Evolutionary conservation across 2,888 invertebrate genomes (phyloP), one percentile per base, ranked within the genome.

Genomic region (Kuschelorhynchus macadamiae): DNA sequence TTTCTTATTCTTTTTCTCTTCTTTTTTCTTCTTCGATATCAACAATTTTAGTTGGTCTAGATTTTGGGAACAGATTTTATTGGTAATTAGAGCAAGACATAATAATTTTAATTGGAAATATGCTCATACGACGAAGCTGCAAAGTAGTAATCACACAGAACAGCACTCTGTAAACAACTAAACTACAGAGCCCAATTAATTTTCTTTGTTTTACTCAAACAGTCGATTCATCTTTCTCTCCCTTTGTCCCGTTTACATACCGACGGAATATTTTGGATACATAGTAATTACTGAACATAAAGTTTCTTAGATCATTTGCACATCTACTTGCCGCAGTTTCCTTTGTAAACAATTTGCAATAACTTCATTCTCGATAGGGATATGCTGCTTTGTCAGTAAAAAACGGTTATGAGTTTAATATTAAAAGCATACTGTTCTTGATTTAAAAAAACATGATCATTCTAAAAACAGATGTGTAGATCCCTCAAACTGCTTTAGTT

Each of bases 181-280:
- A 55, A 55, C 41, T 20, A 39, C 55, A 12, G 20, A 20, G 21
- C 55, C 41, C 55, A 41, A 55, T 55, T 55, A 39, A 55, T 55
- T 55, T 55, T 55, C 55, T 55, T 39, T 36, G 41, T 20, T 41
- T 39, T 55, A 20, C 55, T 21, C 41, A 41, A 41, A 55, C 41
- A 41, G 55, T 55, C 55, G 12, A 55, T 55, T 55, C 41, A 53
- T 39, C 55, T 53, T 21, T 33, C 49, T 50, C 21, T 33, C 50
- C 32, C 33, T 50, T 50, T 30, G 30, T 50, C 16, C 17, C 25
- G 17, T 30, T 30, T 32, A 16, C 50, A 32, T 30, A 50, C 50
- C 50, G 32, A 32, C 33, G 33, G 50, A 50, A 50, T 50, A 50
- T 50, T 50, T 50, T 12, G 50, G 50, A 50, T 50, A 50, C 50